Percentiles rank a stretch among this genome's conserved stretches.
These are phyloP conservation scores for Tetraodon nigroviridis DNA, from an alignment of 2,113 vertebrate genomes.

Conservation along the genomic window DNA sequence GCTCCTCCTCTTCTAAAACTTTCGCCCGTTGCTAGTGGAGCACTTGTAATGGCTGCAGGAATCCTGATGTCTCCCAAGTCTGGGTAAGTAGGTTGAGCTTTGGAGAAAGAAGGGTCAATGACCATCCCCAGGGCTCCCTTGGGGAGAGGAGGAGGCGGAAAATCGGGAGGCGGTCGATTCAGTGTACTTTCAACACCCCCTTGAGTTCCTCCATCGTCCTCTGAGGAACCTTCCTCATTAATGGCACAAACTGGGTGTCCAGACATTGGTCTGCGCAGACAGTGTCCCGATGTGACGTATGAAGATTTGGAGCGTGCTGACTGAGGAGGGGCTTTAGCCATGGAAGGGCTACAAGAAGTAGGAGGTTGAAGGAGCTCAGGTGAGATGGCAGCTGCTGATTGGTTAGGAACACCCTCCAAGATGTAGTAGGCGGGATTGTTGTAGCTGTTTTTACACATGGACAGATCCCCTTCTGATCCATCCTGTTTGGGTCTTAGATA, in stretches of 20 bases:
- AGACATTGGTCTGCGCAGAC: conserved; percentile 56
- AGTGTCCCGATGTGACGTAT: conserved; percentile 19
- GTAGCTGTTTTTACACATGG: conserved; percentile 87
- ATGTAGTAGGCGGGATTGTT: conserved; percentile 97
- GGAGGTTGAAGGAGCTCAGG: conserved; percentile 69
- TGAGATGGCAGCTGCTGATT: conserved; percentile 75
- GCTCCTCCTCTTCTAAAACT: conserved; percentile 64
- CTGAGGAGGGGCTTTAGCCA: conserved; percentile 57
- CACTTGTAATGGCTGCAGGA: conserved; percentile 30
- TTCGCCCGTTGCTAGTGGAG: conserved; percentile 44
- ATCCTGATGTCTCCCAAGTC: conserved; percentile 72
- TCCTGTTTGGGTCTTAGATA: conserved; percentile 79
- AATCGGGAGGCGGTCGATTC: conserved; percentile 83
- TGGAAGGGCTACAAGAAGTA: conserved; percentile 51
- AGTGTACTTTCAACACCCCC: conserved; percentile 68
- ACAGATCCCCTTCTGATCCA: conserved; percentile 69
- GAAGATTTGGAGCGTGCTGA: conserved; percentile 68
- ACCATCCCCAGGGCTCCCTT: conserved; percentile 76
- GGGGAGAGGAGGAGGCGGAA: conserved; percentile 84
- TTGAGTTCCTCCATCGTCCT: conserved; percentile 77
- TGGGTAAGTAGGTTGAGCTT: conserved; percentile 64
- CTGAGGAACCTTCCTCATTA: conserved; percentile 81
- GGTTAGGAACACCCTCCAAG: conserved; percentile 92
- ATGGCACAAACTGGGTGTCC: conserved; percentile 60
- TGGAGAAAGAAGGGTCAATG: conserved; percentile 63